Percentiles rank a stretch among this genome's conserved stretches.
These are phyloP conservation scores for Apogon hyalosoma DNA, from an alignment of 2,797 vertebrate genomes.

Conservation along the genomic window DNA sequence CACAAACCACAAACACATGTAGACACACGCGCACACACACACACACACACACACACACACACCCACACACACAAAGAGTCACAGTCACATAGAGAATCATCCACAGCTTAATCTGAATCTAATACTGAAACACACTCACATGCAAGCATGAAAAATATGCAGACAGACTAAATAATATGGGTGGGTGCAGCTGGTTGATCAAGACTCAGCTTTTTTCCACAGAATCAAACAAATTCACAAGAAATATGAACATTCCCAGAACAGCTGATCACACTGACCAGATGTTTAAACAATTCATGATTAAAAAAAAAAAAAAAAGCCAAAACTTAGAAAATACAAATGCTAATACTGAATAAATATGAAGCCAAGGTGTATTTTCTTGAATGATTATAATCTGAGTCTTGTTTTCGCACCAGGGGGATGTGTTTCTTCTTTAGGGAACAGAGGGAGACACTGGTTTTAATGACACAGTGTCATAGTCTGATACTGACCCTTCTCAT, in stretches of 20 bases:
- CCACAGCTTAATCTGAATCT: slow-evolving; percentile 31
- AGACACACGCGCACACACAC: slow-evolving; percentile 54
- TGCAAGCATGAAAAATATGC: slow-evolving; percentile 14
- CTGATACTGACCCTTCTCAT: no score
- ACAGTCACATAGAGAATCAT: slow-evolving; percentile 35
- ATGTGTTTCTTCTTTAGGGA: no score
- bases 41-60: slow-evolving; percentile 69
- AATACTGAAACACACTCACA: slow-evolving; percentile 30
- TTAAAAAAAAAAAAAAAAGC: not conserved
- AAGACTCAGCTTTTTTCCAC: not conserved
- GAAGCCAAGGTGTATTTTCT: no score
- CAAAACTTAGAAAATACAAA: no score
- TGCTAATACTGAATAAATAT: no score
- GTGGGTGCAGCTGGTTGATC: slow-evolving; percentile 21
- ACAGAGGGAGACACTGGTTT: no score
- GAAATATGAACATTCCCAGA: slow-evolving; percentile 12
- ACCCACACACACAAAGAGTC: slow-evolving; percentile 40
- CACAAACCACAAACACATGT: slow-evolving; percentile 66
- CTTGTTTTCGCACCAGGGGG: no score
- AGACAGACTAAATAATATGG: not conserved
- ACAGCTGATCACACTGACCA: slow-evolving; percentile 2
- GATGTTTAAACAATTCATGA: not conserved
- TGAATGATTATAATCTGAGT: no score
- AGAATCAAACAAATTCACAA: slow-evolving; percentile 32
- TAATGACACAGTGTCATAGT: no score